These are phyloP conservation scores for Scaptomyza graminum DNA, from an alignment of 1,140 invertebrate genomes.

Conservation along the genomic window DNA sequence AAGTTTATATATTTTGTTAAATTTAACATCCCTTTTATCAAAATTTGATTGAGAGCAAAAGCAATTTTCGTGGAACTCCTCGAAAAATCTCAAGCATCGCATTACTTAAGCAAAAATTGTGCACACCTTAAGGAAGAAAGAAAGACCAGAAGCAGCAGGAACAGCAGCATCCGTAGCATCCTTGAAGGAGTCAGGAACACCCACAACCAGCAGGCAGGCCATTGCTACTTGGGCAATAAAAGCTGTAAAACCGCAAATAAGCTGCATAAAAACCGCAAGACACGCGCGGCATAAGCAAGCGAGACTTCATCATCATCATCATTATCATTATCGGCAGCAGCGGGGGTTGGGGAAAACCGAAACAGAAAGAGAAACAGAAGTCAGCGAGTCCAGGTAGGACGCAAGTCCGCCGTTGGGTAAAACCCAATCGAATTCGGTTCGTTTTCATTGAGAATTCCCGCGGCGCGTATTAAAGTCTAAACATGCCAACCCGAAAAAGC, in stretches of 20 bases:
- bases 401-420: slow-evolving; percentile 44
- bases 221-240: slow-evolving; percentile 42
- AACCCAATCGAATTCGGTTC: slow-evolving; percentile 39
- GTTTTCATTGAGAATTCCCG: slow-evolving; percentile 81
- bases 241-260: slow-evolving; percentile 69
- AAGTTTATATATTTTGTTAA: too few relatives aligned
- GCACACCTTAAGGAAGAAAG: slow-evolving; percentile 66
- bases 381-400: slow-evolving; percentile 51
- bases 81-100: slow-evolving; percentile 7
- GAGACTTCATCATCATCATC: slow-evolving; percentile 36
- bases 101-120: slow-evolving; percentile 64
- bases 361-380: slow-evolving; percentile 25
- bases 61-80: neutral
- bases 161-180: too few relatives aligned
- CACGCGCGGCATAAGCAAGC: slow-evolving; percentile 58
- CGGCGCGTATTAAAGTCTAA: slow-evolving; percentile 79
- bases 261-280: slow-evolving; percentile 64
- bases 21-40: too few relatives aligned
- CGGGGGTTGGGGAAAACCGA: slow-evolving; percentile 59
- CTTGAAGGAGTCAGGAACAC: slow-evolving; percentile 34
- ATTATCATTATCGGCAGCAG: slow-evolving; percentile 51
- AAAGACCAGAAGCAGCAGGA: slow-evolving; percentile 7
- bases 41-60: too few relatives aligned
- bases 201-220: slow-evolving; percentile 50
- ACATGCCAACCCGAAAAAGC: slow-evolving; percentile 72